Percentiles rank a stretch among this genome's conserved stretches.
phyloP scores from a whole-genome alignment of 2,113 vertebrate genomes.

The Chlorocebus sabaeus region DNA sequence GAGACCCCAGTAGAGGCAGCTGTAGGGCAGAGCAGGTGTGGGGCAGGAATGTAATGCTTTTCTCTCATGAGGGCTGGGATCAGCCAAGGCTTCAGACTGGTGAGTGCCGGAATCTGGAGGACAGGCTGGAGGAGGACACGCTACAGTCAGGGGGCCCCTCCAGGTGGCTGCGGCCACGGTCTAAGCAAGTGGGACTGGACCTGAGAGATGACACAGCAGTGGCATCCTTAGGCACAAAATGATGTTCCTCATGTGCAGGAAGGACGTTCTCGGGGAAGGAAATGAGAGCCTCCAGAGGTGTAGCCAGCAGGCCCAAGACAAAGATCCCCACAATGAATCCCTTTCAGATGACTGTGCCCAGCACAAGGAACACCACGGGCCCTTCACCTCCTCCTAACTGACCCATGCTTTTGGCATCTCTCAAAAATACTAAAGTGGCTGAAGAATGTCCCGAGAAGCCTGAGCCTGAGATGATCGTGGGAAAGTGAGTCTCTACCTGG shows the following conservation, averaged over 20 bases:
- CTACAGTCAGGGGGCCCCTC: background rate
- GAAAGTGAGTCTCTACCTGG: background rate
- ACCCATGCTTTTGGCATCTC: background rate
- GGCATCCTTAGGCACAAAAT: background rate
- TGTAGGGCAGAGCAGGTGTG: rapidly evolving
- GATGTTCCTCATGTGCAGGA: background rate
- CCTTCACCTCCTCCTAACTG: background rate
- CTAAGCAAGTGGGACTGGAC: rapidly evolving
- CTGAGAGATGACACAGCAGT: background rate
- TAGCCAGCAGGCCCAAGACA: background rate
- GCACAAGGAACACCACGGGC: background rate
- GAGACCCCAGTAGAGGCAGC: background rate
- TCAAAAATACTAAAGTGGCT: background rate
- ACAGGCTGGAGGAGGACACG: background rate
- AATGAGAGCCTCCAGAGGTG: background rate
- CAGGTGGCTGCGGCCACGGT: background rate
- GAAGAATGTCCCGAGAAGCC: background rate
- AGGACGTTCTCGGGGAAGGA: background rate
- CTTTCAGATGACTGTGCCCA: background rate
- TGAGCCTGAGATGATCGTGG: background rate
- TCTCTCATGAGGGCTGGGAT: background rate
- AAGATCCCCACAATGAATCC: background rate
- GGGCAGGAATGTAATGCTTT: background rate
- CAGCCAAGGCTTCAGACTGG: background rate
- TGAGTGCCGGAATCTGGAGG: background rate